Evolutionary conservation across 1,140 invertebrate species (phyloP).

Genomic region (Caligus rogercresseyi): DNA sequence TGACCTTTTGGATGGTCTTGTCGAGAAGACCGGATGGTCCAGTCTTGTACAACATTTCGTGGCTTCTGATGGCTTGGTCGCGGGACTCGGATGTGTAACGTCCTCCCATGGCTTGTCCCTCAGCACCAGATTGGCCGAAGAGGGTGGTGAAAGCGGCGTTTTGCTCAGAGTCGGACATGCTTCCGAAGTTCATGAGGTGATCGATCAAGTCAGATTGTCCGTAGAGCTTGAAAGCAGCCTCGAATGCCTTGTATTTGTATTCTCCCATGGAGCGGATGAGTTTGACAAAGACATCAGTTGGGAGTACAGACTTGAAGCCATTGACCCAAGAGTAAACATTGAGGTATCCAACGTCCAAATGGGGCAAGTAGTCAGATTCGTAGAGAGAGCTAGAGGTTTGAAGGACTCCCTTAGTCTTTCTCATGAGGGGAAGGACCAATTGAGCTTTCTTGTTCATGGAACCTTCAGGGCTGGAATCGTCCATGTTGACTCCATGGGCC

Average conservation of each 20-base stretch:
- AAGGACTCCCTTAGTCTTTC: neutral
- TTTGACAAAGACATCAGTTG: conserved; percentile 9
- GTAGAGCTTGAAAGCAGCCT: neutral
- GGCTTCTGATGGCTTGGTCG: neutral
- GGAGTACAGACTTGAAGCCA: neutral
- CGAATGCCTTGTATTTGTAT: conserved; percentile 11
- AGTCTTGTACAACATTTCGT: neutral
- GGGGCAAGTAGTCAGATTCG: neutral
- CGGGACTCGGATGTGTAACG: neutral
- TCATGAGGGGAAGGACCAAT: conserved; percentile 10
- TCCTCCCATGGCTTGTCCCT: neutral
- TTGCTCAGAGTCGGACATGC: neutral
- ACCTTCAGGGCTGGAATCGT: neutral
- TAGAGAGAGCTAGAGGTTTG: conserved; percentile 2
- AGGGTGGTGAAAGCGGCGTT: neutral
- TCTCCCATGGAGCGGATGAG: conserved; percentile 1
- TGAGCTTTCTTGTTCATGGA: neutral
- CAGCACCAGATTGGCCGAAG: neutral
- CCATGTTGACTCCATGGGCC: neutral
- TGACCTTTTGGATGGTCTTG: neutral
- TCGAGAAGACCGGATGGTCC: neutral
- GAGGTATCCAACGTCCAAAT: conserved; percentile 11
- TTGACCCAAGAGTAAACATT: neutral
- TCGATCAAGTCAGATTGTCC: neutral
- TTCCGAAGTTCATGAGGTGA: neutral